phyloP scores from a whole-genome alignment of 2,797 vertebrate genomes.

The Emydoidea blandingii region DNA sequence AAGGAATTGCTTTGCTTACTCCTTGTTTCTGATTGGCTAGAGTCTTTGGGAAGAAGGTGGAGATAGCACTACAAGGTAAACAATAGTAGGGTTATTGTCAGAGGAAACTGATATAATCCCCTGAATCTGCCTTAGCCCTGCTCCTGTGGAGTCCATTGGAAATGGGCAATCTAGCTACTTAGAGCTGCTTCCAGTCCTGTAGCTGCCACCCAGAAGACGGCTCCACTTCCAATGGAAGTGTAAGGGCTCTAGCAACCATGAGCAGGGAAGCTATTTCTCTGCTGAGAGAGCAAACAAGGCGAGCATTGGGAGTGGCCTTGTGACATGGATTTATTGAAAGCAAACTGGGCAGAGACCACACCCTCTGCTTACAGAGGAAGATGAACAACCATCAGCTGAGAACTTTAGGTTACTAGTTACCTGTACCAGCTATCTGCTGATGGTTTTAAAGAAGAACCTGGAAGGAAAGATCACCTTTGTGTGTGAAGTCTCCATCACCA shows the following conservation, averaged over 20 bases:
- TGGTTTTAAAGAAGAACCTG: background rate
- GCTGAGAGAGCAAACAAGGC: background rate
- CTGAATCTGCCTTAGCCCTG: background rate
- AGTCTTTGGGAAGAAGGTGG: background rate
- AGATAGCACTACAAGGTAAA: background rate
- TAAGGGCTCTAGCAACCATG: background rate
- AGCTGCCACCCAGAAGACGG: background rate
- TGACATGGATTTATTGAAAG: background rate
- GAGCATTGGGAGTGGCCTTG: background rate
- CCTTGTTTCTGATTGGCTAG: background rate
- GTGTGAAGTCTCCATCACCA: background rate
- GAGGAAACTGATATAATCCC: background rate
- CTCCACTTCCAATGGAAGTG: accelerated
- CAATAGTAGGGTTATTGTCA: background rate
- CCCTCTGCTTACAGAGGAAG: background rate
- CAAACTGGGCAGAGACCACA: background rate
- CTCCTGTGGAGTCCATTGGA: background rate
- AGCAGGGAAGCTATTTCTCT: background rate
- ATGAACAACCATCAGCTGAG: background rate
- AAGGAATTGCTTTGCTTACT: background rate
- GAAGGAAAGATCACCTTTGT: background rate
- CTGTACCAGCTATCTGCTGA: background rate
- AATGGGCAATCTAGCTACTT: background rate
- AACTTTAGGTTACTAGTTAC: background rate
- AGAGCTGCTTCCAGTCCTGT: accelerated